Conservation (phyloP, 2,888 invertebrate species). For the Laspeyria flexula region DNA sequence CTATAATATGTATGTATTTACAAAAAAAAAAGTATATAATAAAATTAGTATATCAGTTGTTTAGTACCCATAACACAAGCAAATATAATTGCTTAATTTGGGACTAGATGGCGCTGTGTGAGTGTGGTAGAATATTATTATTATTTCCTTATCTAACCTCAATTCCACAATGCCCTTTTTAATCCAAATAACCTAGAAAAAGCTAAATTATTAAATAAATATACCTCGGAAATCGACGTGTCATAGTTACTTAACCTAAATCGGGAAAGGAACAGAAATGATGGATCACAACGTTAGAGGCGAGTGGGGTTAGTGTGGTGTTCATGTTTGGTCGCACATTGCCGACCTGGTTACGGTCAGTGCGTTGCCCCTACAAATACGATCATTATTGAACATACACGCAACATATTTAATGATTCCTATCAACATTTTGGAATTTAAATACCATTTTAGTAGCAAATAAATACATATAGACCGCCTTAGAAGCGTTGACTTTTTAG, state of each 20-base stretch:
- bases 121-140: no score
- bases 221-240: slow-evolving; percentile 11
- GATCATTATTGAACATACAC: slow-evolving; percentile 30
- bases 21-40: no score
- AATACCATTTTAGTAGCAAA: no score
- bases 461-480: no score
- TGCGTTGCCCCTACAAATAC: slow-evolving; percentile 44
- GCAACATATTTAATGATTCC: slow-evolving; percentile 6
- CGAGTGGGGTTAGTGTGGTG: slow-evolving; percentile 40
- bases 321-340: slow-evolving; percentile 51
- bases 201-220: slow-evolving; percentile 6
- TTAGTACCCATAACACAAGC: no score
- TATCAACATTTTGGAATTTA: no score
- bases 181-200: slow-evolving; percentile 26
- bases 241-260: slow-evolving; percentile 31
- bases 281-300: slow-evolving; percentile 50
- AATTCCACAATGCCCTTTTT: background rate
- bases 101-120: no score
- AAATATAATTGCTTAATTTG: no score
- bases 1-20: no score
- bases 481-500: no score
- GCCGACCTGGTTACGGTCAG: slow-evolving; percentile 37
- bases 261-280: slow-evolving; percentile 39
- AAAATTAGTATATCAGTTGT: no score
- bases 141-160: background rate